Evolutionary conservation across 2,797 vertebrate genomes (phyloP), one percentile per base, ranked within the genome.

Genomic region (Coregonus suidteri): DNA sequence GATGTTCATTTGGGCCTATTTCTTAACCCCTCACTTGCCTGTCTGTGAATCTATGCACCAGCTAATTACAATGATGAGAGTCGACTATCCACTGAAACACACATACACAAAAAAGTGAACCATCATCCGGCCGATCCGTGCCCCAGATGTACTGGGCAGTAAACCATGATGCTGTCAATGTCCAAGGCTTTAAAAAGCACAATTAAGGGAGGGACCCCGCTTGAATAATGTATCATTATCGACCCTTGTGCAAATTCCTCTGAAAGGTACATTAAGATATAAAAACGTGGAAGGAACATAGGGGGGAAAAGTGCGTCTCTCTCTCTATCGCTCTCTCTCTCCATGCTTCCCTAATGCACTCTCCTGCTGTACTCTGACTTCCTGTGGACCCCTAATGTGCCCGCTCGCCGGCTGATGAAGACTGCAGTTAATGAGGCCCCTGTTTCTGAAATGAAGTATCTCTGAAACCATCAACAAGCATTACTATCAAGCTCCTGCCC

Each of bases 141-240:
- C 82, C 75, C 84, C 86, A 88, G 89, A 86, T 85, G 76, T 77
- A 79, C 69, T 75, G 78, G 85, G 90, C 88, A 90, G 92, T 94
- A 94, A 94, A 93, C 87, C 88, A 91, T 87, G 87, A 91, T 88
- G 87, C 86, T 86, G 89, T 91, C 90, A 82, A 84, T 91, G 92
- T 93, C 91, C 92, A 88, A 94, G 88, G 87, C 79, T 93, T 93
- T 95, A 94, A 94, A 94, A 95, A 94, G 93, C 92, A 92, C 94
- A 94, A 95, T 95, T 95, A 95, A 90, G 91, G 86, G 91, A 90
- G 91, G 91, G 90, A 62, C 20, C 86, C 89, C 83, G 89, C 91
- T 93, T 94, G 91, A 95, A 95, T 95, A 93, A 95, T 93, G 91
- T 90, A 93, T 94, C 93, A 94, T 94, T 94, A 95, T 93, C 95